Conservation (phyloP, 2,888 invertebrate genomes). For the Synergus gifuensis region DNA sequence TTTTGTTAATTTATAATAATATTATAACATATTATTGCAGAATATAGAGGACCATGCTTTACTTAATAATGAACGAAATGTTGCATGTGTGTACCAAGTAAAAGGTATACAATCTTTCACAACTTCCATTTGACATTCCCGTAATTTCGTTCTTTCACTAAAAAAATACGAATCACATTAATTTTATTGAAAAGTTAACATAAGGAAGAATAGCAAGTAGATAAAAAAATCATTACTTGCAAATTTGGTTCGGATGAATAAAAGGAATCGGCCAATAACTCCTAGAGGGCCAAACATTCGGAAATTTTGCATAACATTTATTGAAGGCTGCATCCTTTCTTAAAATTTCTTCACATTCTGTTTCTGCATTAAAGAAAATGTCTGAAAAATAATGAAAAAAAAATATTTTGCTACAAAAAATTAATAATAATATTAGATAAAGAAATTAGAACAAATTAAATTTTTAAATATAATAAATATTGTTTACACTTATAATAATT, state of each 20-base stretch:
- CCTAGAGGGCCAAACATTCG: slow-evolving; percentile 13
- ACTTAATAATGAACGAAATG: background rate
- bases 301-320: slow-evolving; percentile 24
- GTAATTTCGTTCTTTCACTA: slow-evolving; percentile 6
- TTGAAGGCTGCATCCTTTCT: slow-evolving; percentile 13
- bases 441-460: background rate
- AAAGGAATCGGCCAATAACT: slow-evolving; percentile 25
- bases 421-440: background rate
- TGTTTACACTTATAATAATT: too few species aligned
- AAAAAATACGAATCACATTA: background rate
- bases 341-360: slow-evolving; percentile 17
- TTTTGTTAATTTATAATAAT: too few species aligned
- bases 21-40: slow-evolving; percentile 2
- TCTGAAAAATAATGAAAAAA: background rate
- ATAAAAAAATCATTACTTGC: slow-evolving; percentile 9
- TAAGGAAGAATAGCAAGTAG: too few species aligned
- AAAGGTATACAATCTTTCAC: slow-evolving; percentile 3
- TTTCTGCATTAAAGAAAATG: slow-evolving; percentile 11
- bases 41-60: slow-evolving; percentile 29
- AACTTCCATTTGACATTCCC: slow-evolving; percentile 33
- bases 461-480: background rate
- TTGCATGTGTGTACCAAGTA: background rate
- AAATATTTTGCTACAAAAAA: background rate
- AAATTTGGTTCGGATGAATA: slow-evolving; percentile 26
- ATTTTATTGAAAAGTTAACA: background rate